phyloP scores from a whole-genome alignment of 2,888 invertebrate species.

The Troilus luridus region DNA sequence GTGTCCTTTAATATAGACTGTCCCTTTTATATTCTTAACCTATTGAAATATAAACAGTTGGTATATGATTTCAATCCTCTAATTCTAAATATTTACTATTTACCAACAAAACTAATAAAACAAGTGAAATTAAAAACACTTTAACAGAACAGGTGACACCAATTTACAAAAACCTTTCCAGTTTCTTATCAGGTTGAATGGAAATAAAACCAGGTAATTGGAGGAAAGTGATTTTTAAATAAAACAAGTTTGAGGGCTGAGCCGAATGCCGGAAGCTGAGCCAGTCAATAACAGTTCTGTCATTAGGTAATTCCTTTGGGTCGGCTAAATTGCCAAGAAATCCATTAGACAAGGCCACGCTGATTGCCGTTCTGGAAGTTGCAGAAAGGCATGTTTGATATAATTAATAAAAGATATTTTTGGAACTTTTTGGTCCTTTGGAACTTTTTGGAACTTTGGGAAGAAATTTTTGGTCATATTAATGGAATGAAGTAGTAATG shows the following conservation, averaged over 20 bases:
- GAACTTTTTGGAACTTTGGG: no score
- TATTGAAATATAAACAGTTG: no score
- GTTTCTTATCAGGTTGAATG: background rate
- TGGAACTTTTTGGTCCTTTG: no score
- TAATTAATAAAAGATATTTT: no score
- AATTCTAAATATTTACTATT: background rate
- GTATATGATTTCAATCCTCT: no score
- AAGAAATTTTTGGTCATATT: no score
- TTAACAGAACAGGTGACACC: background rate
- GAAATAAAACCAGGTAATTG: conserved; percentile 24
- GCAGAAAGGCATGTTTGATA: background rate
- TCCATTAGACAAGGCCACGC: background rate
- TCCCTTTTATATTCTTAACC: no score
- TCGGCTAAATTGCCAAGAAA: background rate
- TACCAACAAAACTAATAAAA: background rate
- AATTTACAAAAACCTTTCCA: background rate
- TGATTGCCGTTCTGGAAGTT: background rate
- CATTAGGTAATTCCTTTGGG: background rate
- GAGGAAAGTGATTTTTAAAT: conserved; percentile 16
- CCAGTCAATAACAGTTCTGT: background rate
- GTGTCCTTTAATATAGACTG: no score
- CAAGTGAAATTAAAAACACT: background rate
- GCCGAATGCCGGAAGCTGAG: background rate
- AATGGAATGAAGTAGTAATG: no score
- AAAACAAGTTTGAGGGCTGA: conserved; percentile 25